Percentiles rank a stretch among this genome's conserved stretches.
Evolutionary conservation across 2,113 vertebrate species (phyloP).

Genomic region (Uropsilus gracilis): DNA sequence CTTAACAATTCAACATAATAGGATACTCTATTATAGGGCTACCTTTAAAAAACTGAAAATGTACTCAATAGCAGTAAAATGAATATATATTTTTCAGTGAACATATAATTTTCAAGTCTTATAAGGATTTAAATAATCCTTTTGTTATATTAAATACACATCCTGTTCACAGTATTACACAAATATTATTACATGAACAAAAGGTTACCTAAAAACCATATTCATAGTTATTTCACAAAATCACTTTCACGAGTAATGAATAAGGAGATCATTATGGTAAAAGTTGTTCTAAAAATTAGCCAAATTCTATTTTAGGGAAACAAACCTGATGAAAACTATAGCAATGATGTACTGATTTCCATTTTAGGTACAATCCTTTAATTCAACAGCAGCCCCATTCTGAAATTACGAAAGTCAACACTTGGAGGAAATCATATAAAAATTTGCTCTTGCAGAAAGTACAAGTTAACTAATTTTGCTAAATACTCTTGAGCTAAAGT

Average conservation of each 20-base stretch:
- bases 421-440: not conserved
- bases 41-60: conserved; percentile 18
- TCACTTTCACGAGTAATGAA: not conserved
- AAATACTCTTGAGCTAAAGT: not conserved
- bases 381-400: conserved; percentile 5
- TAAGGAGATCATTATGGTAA: not conserved
- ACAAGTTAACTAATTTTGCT: conserved; percentile 21
- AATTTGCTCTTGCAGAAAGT: conserved; percentile 9
- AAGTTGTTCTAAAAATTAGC: not conserved
- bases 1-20: not conserved
- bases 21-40: not conserved
- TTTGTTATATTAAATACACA: conserved; percentile 8
- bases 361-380: not conserved
- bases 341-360: not conserved
- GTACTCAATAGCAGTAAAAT: conserved; percentile 6
- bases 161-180: not conserved
- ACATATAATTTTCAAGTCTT: conserved; percentile 37
- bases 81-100: too few relatives aligned
- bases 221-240: conserved; percentile 18
- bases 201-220: conserved; percentile 13
- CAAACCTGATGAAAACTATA: conserved; percentile 8
- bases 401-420: not conserved
- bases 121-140: not conserved
- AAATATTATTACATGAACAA: not conserved
- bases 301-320: conserved; percentile 24